Conservation (phyloP, 2,113 vertebrate species). For the Oenanthe melanoleuca region DNA sequence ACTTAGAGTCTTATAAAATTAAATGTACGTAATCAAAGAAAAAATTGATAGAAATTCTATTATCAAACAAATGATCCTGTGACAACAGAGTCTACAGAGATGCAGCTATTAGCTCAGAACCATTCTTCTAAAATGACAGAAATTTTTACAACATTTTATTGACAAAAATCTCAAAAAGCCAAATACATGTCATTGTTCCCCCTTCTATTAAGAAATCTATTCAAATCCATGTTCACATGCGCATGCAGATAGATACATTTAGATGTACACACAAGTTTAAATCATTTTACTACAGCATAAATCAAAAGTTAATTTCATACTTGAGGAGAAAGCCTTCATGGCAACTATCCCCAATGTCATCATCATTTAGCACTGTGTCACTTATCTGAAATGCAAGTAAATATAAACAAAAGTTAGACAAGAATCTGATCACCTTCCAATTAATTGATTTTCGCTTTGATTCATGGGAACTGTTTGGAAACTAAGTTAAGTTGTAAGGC, state of each 20-base stretch:
- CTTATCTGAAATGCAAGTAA: conserved; percentile 81
- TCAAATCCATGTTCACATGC: neutral
- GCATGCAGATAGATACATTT: neutral
- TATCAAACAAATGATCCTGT: neutral
- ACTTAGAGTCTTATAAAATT: neutral
- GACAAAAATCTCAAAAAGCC: neutral
- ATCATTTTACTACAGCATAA: neutral
- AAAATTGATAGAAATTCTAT: neutral
- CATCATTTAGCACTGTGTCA: conserved; percentile 91
- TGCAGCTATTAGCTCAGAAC: neutral
- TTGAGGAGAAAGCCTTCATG: conserved; percentile 96
- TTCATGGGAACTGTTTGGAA: neutral
- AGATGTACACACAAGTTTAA: neutral
- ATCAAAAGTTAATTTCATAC: conserved; percentile 76
- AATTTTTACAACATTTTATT: neutral
- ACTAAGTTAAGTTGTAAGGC: neutral
- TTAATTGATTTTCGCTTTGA: neutral
- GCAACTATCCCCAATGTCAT: conserved; percentile 98
- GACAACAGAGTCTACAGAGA: neutral
- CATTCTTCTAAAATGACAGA: neutral
- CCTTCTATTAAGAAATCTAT: neutral
- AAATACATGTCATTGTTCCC: neutral
- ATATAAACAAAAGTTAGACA: conserved; percentile 21
- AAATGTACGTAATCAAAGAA: neutral
- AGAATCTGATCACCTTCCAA: neutral